Evolutionary conservation across 1,140 invertebrate species (phyloP).

Genomic region (Leucophenga varia): DNA sequence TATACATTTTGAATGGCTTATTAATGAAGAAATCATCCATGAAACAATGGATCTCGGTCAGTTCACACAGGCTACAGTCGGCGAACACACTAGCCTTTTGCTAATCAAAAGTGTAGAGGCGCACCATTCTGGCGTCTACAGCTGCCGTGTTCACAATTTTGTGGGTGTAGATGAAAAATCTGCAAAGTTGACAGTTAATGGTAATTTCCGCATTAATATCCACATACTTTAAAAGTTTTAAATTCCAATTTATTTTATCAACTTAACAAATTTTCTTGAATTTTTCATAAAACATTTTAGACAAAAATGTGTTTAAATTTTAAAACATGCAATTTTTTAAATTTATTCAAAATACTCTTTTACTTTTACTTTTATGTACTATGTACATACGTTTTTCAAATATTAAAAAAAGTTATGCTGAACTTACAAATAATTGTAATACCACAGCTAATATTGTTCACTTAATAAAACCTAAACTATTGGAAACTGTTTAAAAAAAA

Average conservation of each 20-base stretch:
- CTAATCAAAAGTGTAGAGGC: conserved; percentile 61
- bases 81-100: conserved; percentile 51
- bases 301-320: neutral
- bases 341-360: no score
- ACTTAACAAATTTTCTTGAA: neutral
- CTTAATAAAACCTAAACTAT: no score
- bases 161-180: conserved; percentile 72
- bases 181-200: conserved; percentile 70
- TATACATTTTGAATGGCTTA: conserved; percentile 66
- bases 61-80: conserved; percentile 60
- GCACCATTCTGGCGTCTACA: conserved; percentile 75
- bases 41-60: conserved; percentile 20
- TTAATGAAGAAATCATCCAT: conserved; percentile 58
- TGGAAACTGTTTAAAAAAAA: no score
- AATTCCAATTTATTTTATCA: no score
- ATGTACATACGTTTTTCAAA: no score
- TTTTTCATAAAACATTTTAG: neutral
- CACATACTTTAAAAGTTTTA: no score
- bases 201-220: no score
- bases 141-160: conserved; percentile 73
- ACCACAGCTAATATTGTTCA: no score
- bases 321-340: no score
- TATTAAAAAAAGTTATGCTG: no score
- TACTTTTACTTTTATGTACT: no score
- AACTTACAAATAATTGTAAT: no score